Evolutionary conservation across 2,797 vertebrate genomes (phyloP).

Genomic region (Lepilemur septentrionalis): DNA sequence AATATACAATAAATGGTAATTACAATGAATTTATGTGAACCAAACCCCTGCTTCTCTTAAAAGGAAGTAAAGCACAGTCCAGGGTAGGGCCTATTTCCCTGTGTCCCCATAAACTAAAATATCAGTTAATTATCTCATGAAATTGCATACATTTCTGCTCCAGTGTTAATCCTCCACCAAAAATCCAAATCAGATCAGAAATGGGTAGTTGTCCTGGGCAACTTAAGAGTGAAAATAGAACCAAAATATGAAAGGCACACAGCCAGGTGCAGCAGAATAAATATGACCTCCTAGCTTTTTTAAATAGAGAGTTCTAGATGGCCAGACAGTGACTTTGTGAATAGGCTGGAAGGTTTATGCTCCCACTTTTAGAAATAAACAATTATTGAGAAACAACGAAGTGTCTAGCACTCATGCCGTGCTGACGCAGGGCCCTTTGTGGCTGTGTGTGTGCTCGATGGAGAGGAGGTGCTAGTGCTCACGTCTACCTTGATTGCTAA

Average conservation of each 20-base stretch:
- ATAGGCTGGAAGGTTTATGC: not conserved
- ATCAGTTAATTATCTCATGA: not conserved
- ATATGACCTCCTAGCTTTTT: not conserved
- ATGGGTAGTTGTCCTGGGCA: not conserved
- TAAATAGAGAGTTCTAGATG: not conserved
- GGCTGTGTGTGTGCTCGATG: not conserved
- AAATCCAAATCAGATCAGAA: not conserved
- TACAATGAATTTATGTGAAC: not conserved
- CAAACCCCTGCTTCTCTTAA: not conserved
- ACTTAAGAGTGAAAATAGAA: not conserved
- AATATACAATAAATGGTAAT: not conserved
- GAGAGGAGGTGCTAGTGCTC: too few relatives aligned
- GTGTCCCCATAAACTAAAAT: not conserved
- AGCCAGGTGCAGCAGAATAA: not conserved
- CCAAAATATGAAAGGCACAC: not conserved
- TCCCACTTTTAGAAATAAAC: not conserved
- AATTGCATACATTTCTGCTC: not conserved
- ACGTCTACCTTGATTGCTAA: not conserved
- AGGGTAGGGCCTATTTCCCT: not conserved
- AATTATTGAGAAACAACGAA: not conserved
- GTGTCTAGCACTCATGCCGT: fast-evolving
- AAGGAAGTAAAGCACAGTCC: not conserved
- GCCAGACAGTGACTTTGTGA: not conserved
- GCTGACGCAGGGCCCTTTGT: not conserved
- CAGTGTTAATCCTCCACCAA: not conserved